Evolutionary conservation across 2,888 invertebrate genomes (phyloP).

Genomic region (Agrotis clavis): DNA sequence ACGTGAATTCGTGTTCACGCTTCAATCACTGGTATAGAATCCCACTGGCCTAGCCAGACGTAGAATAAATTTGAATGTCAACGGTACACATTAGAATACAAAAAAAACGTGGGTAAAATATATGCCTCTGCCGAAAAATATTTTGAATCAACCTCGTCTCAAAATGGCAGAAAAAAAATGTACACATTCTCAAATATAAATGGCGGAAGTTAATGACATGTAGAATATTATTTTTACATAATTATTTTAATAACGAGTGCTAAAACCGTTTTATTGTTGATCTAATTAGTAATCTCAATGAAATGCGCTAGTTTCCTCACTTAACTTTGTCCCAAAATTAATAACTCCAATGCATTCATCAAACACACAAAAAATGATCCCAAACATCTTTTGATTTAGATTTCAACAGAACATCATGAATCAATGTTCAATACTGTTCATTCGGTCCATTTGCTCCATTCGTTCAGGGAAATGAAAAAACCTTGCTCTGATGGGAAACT

Average conservation of each 20-base stretch:
- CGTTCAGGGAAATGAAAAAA: background rate
- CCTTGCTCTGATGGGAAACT: background rate
- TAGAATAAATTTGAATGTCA: conserved; percentile 47
- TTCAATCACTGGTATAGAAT: conserved; percentile 36
- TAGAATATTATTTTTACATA: too few species aligned
- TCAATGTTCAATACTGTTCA: background rate
- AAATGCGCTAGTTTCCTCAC: too few species aligned
- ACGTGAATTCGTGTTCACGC: conserved; percentile 37
- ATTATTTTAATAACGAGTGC: too few species aligned
- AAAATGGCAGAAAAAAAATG: background rate
- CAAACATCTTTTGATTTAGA: background rate
- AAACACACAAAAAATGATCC: background rate
- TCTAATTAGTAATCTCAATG: too few species aligned
- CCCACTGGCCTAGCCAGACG: conserved; percentile 4
- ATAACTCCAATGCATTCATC: background rate
- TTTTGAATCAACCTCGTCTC: background rate
- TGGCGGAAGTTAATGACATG: too few species aligned
- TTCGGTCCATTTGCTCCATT: conserved; percentile 8
- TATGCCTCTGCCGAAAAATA: background rate
- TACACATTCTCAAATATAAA: background rate
- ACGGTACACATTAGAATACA: background rate
- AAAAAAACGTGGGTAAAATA: background rate
- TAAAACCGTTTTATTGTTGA: too few species aligned
- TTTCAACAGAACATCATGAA: conserved; percentile 5
- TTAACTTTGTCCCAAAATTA: background rate